Conservation (phyloP, 2,113 vertebrate genomes). For the Nycticebus coucang region DNA sequence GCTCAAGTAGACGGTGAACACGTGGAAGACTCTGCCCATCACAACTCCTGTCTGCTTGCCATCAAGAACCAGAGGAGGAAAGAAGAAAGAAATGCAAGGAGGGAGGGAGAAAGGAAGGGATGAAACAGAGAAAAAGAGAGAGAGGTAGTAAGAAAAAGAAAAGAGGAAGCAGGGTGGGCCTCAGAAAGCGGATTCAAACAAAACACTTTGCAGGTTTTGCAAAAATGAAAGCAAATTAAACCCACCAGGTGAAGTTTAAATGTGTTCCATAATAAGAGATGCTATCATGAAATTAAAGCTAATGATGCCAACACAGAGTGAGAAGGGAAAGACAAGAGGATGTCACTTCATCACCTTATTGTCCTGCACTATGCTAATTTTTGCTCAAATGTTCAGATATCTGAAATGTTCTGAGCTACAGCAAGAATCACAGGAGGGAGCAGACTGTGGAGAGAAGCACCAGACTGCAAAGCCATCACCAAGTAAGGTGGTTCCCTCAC, state of each 20-base stretch:
- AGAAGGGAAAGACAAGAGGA: constrained; percentile 45
- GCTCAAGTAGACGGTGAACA: not conserved
- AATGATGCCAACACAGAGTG: constrained; percentile 53
- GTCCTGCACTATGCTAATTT: not conserved
- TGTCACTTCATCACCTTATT: not conserved
- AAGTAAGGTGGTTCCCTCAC: not conserved
- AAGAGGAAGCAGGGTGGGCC: not conserved
- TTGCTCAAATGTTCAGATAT: constrained; percentile 28
- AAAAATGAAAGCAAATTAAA: not conserved
- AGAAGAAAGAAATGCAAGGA: accelerated
- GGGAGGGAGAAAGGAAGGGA: not conserved
- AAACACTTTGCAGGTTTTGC: not conserved
- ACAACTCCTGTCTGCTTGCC: not conserved
- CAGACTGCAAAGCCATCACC: constrained; percentile 67
- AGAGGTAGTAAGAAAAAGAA: not conserved
- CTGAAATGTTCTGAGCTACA: constrained; percentile 6
- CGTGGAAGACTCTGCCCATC: not conserved
- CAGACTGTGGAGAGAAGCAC: constrained; percentile 60
- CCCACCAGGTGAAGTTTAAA: constrained; percentile 8
- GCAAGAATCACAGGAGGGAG: constrained; percentile 9
- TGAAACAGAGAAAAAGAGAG: too few species aligned
- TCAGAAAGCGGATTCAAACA: constrained; percentile 3
- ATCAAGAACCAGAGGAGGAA: not conserved
- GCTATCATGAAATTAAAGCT: constrained; percentile 50
- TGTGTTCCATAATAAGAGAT: constrained; percentile 19